These are phyloP conservation scores for Proteles cristata DNA, from an alignment of 2,113 vertebrate species.

Conservation along the genomic window DNA sequence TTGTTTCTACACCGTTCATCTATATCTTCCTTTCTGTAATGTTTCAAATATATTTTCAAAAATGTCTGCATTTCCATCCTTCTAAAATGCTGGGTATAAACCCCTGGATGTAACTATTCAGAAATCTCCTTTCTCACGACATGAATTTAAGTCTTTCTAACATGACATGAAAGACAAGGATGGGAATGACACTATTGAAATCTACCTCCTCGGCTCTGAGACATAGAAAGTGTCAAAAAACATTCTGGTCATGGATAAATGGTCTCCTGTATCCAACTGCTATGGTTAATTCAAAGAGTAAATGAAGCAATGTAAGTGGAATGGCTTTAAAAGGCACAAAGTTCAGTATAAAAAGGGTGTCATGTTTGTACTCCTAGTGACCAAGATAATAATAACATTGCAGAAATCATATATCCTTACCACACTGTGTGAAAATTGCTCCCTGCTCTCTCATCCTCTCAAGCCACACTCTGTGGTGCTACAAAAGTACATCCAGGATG, in stretches of 20 bases:
- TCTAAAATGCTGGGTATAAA: background rate
- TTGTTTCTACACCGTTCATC: background rate
- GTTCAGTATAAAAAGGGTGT: background rate
- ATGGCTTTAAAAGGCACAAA: background rate
- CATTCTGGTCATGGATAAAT: background rate
- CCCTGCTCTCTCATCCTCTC: background rate
- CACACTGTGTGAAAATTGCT: background rate
- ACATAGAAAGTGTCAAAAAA: background rate
- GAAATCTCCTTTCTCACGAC: background rate
- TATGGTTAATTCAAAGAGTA: background rate
- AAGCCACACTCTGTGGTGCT: rapidly evolving
- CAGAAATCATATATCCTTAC: background rate
- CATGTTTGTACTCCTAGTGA: background rate
- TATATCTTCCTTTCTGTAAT: background rate
- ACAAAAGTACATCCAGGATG: background rate
- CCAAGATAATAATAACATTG: background rate
- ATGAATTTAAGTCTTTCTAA: background rate
- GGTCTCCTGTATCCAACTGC: background rate
- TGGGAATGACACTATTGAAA: background rate
- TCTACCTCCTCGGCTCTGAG: background rate
- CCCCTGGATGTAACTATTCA: background rate
- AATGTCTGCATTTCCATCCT: background rate
- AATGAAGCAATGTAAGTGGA: background rate
- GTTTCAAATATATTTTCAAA: background rate
- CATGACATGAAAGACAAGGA: background rate